Conservation (phyloP, 2,888 invertebrate genomes). For the Chrysina gloriosa region DNA sequence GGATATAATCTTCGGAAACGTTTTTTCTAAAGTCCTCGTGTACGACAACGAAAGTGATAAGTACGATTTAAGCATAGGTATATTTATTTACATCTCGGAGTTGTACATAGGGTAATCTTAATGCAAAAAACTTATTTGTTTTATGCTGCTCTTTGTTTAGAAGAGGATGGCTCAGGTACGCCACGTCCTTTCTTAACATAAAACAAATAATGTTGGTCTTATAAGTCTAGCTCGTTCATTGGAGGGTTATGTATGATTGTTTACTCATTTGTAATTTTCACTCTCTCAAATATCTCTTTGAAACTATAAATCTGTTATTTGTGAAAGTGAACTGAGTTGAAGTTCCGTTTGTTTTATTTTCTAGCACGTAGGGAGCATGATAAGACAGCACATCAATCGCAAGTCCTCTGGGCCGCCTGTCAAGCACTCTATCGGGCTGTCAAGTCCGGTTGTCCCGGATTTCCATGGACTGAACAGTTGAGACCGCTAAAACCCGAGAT, state of each 20-base stretch:
- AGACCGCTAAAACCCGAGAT: slow-evolving; percentile 77
- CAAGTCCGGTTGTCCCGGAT: slow-evolving; percentile 71
- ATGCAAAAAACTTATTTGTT: slow-evolving; percentile 49
- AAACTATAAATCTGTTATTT: too few relatives aligned
- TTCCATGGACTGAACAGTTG: slow-evolving; percentile 70
- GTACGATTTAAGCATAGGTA: slow-evolving; percentile 33
- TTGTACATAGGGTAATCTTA: too few relatives aligned
- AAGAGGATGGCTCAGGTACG: slow-evolving; percentile 48
- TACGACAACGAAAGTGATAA: slow-evolving; percentile 19
- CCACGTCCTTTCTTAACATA: slow-evolving; percentile 36
- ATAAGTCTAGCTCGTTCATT: too few relatives aligned
- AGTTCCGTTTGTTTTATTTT: slow-evolving; percentile 20
- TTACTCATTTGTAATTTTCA: too few relatives aligned
- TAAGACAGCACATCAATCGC: slow-evolving; percentile 81
- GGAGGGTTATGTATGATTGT: too few relatives aligned
- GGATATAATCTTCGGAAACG: slow-evolving; percentile 40
- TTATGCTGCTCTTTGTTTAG: slow-evolving; percentile 50
- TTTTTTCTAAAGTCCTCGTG: slow-evolving; percentile 37
- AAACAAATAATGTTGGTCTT: slow-evolving; percentile 45
- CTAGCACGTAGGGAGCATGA: slow-evolving; percentile 79
- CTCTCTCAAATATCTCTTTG: too few relatives aligned
- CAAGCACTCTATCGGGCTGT: slow-evolving; percentile 86
- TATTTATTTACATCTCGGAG: not conserved
- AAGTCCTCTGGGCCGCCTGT: slow-evolving; percentile 94
- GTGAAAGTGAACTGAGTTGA: not conserved